Evolutionary conservation across 2,888 invertebrate genomes (phyloP).

Genomic region (Zelleria hepariella): DNA sequence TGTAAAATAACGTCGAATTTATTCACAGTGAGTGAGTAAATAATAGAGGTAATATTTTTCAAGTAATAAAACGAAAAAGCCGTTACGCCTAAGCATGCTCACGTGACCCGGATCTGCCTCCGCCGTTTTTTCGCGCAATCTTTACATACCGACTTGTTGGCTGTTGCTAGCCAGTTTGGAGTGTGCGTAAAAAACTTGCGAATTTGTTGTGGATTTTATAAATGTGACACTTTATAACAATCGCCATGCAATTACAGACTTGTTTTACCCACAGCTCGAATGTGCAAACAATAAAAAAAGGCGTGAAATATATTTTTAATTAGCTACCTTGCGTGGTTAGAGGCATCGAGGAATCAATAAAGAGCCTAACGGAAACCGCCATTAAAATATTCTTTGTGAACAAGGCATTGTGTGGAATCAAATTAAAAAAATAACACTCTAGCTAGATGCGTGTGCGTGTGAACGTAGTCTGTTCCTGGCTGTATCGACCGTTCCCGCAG

Average conservation of each 20-base stretch:
- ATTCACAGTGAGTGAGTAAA: too few relatives aligned
- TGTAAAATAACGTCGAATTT: too few relatives aligned
- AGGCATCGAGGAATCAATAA: background rate
- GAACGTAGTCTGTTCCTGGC: background rate
- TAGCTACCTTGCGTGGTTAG: background rate
- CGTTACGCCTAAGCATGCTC: constrained; percentile 4
- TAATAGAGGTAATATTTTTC: background rate
- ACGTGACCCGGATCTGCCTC: constrained; percentile 42
- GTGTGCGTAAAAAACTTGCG: constrained; percentile 20
- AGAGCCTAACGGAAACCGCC: background rate
- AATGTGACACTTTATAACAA: background rate
- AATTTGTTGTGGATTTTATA: background rate
- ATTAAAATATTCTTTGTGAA: background rate
- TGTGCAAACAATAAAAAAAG: too few relatives aligned
- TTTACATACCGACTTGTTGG: constrained; percentile 16
- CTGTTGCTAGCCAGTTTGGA: background rate
- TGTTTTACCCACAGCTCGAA: too few relatives aligned
- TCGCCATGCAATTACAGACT: too few relatives aligned
- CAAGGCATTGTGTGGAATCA: background rate
- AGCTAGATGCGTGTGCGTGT: too few relatives aligned
- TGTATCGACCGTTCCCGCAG: constrained; percentile 61
- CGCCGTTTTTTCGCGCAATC: constrained; percentile 29
- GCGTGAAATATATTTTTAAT: background rate
- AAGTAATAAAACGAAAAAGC: background rate
- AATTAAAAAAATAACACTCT: constrained; percentile 2